phyloP scores from a whole-genome alignment of 2,797 vertebrate genomes.

The Eupleurogrammus muticus region DNA sequence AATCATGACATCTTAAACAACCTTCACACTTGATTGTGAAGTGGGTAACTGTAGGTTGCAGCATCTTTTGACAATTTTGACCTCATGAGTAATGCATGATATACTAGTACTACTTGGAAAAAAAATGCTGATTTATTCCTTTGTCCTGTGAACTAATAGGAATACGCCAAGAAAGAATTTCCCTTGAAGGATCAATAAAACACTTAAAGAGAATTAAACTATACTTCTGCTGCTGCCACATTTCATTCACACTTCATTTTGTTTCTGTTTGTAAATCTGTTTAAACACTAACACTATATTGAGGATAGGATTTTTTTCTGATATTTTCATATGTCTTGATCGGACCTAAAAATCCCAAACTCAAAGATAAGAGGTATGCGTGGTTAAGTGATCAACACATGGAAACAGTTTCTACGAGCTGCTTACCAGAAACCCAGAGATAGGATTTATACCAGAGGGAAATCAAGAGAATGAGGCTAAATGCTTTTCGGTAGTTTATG shows the following conservation, averaged over 20 bases:
- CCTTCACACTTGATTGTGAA: neutral
- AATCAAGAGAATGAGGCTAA: conserved; percentile 54
- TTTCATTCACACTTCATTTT: too few relatives aligned
- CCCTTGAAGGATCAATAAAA: neutral
- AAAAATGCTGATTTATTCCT: neutral
- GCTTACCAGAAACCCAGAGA: conserved; percentile 64
- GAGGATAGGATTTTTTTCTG: neutral
- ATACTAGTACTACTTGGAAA: conserved; percentile 2
- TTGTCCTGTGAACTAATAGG: neutral
- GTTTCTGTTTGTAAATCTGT: too few relatives aligned
- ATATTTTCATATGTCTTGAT: neutral
- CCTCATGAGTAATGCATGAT: neutral
- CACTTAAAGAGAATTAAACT: neutral
- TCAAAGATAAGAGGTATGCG: conserved; percentile 24
- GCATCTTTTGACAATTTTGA: neutral
- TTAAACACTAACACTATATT: neutral
- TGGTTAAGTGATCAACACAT: conserved; percentile 60
- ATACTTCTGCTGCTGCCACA: neutral
- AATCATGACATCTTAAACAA: neutral
- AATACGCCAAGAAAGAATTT: neutral
- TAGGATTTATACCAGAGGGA: conserved; percentile 65
- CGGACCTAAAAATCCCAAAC: neutral
- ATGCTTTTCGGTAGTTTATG: conserved; percentile 62
- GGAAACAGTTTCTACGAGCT: conserved; percentile 67
- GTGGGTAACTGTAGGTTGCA: neutral